Conservation (phyloP, 23 tunicate species). For the Styela plicata region DNA sequence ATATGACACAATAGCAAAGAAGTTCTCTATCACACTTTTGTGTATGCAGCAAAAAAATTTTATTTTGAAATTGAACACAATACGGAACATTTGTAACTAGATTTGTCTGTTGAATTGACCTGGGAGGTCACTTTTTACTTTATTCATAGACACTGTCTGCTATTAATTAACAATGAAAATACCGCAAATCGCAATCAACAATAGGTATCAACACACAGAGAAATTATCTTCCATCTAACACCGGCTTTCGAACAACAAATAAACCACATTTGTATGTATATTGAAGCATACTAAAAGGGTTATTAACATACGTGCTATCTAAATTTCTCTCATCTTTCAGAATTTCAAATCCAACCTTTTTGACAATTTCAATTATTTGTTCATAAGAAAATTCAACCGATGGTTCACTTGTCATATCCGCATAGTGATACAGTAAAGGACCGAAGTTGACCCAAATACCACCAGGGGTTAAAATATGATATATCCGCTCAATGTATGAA, state of each 20-base stretch:
- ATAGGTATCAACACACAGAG: too few relatives aligned
- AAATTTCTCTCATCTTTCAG: conserved; percentile 46
- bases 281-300: conserved; percentile 56
- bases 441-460: conserved; percentile 94
- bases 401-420: conserved; percentile 64
- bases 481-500: conserved; percentile 66
- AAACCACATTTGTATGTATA: conserved; percentile 75
- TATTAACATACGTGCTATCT: conserved; percentile 47
- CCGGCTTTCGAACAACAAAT: conserved; percentile 66
- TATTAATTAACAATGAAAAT: too few relatives aligned
- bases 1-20: too few relatives aligned
- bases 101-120: too few relatives aligned
- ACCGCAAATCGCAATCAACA: too few relatives aligned
- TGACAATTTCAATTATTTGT: conserved; percentile 44
- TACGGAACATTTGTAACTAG: too few relatives aligned
- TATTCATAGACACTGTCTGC: too few relatives aligned
- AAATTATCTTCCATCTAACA: too few relatives aligned
- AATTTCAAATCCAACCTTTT: conserved; percentile 68
- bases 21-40: too few relatives aligned
- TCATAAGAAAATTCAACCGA: conserved; percentile 85
- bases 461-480: conserved; percentile 72
- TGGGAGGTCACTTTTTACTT: too few relatives aligned
- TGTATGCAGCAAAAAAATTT: too few relatives aligned
- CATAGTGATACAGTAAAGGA: conserved; percentile 87
- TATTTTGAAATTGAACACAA: too few relatives aligned